phyloP scores from a whole-genome alignment of 2,113 vertebrate species.

The Arothron firmamentum region DNA sequence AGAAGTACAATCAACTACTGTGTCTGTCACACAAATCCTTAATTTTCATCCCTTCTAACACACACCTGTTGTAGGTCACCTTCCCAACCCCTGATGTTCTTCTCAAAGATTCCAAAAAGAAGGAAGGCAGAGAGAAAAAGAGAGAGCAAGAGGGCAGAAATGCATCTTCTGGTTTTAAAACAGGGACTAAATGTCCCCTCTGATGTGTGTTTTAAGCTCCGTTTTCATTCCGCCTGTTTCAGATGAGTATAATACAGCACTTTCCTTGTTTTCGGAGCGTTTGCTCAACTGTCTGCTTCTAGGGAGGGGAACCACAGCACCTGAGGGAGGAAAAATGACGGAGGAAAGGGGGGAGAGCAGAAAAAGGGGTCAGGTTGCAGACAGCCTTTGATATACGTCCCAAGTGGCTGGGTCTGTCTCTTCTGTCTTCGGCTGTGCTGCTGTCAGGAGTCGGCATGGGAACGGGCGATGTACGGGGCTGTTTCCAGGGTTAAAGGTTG shows the following conservation, averaged over 20 bases:
- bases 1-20: slow-evolving; percentile 59
- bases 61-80: neutral
- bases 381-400: slow-evolving; percentile 52
- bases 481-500: slow-evolving; percentile 29
- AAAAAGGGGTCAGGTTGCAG: slow-evolving; percentile 23
- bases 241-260: slow-evolving; percentile 57
- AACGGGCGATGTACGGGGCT: slow-evolving; percentile 7
- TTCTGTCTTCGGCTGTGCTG: slow-evolving; percentile 43
- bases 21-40: slow-evolving; percentile 24
- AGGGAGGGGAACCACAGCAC: slow-evolving; percentile 59
- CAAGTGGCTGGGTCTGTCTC: slow-evolving; percentile 31
- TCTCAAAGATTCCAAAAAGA: slow-evolving; percentile 37
- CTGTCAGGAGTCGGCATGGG: slow-evolving; percentile 31
- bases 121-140: slow-evolving; percentile 37
- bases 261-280: slow-evolving; percentile 19
- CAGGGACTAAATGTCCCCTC: slow-evolving; percentile 48
- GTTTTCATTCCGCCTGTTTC: slow-evolving; percentile 45
- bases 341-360: slow-evolving; percentile 17
- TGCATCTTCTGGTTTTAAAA: slow-evolving; percentile 40
- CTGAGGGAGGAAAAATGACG: slow-evolving; percentile 44
- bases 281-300: slow-evolving; percentile 55
- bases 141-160: slow-evolving; percentile 49
- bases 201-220: slow-evolving; percentile 41
- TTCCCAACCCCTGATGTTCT: slow-evolving; percentile 36
- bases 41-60: neutral